phyloP scores from a whole-genome alignment of 2,113 vertebrate genomes.

The Willisornis vidua region DNA sequence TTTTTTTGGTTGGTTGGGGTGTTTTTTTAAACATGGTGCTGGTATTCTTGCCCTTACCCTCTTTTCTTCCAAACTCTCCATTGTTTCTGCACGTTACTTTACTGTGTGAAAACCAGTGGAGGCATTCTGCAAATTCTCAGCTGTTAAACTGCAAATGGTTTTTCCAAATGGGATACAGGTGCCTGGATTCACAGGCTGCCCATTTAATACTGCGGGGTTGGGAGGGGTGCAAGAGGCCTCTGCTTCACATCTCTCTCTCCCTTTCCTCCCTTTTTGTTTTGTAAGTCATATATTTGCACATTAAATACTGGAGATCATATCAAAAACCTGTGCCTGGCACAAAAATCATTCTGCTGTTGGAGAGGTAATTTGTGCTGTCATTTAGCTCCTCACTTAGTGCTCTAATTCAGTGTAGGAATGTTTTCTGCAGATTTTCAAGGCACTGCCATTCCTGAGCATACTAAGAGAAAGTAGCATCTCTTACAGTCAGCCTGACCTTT shows the following conservation, averaged over 20 bases:
- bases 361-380: not conserved
- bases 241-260: not conserved
- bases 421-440: not conserved
- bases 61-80: not conserved
- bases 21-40: not conserved
- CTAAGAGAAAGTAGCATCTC: not conserved
- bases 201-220: not conserved
- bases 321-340: not conserved
- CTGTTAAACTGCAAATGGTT: not conserved
- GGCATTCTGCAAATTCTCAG: constrained; percentile 5
- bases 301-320: not conserved
- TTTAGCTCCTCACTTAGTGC: not conserved
- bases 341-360: not conserved
- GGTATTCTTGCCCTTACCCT: not conserved
- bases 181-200: not conserved
- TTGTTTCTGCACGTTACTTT: not conserved
- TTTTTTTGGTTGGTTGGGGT: not conserved
- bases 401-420: not conserved
- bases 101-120: not conserved
- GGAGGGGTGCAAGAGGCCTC: not conserved
- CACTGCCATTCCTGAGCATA: not conserved
- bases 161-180: not conserved
- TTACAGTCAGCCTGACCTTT: not conserved
- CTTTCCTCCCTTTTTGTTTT: not conserved
- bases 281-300: not conserved